Conservation (phyloP, 2,797 vertebrate genomes). For the Galagoides demidoff region DNA sequence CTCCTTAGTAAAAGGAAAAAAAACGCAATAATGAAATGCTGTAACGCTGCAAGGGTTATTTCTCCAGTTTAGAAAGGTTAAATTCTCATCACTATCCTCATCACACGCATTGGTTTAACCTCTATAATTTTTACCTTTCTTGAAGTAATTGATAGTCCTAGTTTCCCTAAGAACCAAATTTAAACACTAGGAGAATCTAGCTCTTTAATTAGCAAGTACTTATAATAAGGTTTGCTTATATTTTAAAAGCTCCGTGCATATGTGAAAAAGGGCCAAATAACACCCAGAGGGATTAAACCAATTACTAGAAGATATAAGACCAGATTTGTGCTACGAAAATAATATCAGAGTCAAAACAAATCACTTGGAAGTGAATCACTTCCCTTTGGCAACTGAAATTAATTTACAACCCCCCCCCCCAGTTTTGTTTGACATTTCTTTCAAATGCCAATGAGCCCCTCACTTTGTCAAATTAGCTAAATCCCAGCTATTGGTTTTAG, state of each 20-base stretch:
- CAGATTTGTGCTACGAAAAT: neutral
- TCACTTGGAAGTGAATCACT: constrained; percentile 45
- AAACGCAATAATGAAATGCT: neutral
- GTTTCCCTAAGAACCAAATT: constrained; percentile 41
- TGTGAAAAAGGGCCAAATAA: constrained; percentile 36
- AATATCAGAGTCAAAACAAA: constrained; percentile 36
- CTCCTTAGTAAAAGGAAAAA: neutral
- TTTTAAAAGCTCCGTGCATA: constrained; percentile 7
- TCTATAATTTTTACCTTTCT: constrained; percentile 8
- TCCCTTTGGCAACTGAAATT: constrained; percentile 59
- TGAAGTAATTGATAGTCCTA: neutral
- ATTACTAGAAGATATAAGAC: constrained; percentile 26
- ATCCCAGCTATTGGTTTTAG: constrained; percentile 4
- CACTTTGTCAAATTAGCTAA: constrained; percentile 45
- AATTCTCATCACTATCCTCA: neutral
- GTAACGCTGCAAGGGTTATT: neutral
- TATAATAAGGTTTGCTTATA: constrained; percentile 12
- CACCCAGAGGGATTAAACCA: constrained; percentile 59
- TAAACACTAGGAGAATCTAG: constrained; percentile 33
- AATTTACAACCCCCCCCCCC: neutral
- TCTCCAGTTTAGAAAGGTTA: neutral
- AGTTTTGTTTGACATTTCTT: constrained; percentile 64
- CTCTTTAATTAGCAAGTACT: constrained; percentile 56
- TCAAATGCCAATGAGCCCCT: constrained; percentile 51
- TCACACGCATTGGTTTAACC: neutral